Percentiles rank a stretch among this genome's conserved stretches.
Conservation (phyloP, 1,140 invertebrate genomes). For the Trachelipus rathkii region DNA sequence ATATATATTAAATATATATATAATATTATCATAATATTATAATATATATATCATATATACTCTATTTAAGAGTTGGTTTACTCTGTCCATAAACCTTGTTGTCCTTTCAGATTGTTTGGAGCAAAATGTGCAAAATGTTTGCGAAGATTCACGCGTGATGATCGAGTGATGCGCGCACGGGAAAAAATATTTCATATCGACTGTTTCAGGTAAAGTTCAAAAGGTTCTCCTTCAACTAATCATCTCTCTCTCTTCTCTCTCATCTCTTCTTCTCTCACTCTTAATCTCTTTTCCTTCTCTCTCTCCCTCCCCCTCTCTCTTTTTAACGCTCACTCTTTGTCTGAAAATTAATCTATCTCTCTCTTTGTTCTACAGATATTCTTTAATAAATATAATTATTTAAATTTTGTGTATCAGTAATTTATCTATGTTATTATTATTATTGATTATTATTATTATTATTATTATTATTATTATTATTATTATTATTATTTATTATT, state of each 20-base stretch:
- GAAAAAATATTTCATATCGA: constrained; percentile 96
- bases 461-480: no score
- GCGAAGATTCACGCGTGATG: constrained; percentile 85
- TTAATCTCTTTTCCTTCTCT: neutral
- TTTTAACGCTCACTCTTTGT: neutral
- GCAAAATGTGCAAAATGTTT: constrained; percentile 94
- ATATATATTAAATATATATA: neutral
- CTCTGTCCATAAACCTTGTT: neutral
- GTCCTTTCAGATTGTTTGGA: constrained; percentile 73
- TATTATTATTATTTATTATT: neutral
- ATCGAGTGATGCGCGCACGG: constrained; percentile 95
- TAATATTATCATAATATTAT: no score
- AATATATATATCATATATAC: neutral
- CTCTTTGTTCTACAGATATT: neutral
- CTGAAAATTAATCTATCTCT: neutral
- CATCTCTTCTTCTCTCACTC: neutral
- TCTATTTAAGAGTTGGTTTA: neutral
- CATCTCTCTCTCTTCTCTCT: neutral
- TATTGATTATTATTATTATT: no score
- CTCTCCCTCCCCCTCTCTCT: no score
- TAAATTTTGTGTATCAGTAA: no score
- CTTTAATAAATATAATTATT: neutral
- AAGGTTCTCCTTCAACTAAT: no score
- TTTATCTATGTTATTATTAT: no score
- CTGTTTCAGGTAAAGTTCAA: constrained; percentile 68